phyloP scores from a whole-genome alignment of 2,888 invertebrate species.

The Eledone cirrhosa region DNA sequence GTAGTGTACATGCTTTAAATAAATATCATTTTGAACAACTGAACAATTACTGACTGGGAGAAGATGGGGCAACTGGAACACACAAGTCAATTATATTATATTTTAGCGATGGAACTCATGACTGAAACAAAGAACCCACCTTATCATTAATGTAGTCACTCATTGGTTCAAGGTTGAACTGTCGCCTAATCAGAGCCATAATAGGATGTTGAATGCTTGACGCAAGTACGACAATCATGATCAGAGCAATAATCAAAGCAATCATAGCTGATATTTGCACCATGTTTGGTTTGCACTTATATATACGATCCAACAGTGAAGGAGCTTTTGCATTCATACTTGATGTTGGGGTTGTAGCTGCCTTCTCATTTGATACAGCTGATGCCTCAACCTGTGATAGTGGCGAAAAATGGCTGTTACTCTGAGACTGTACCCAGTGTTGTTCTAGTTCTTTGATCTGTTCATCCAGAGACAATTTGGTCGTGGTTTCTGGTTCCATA shows the following conservation, averaged over 20 bases:
- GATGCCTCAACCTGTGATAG: not conserved
- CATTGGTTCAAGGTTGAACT: constrained; percentile 24
- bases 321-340: not conserved
- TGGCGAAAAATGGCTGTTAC: not conserved
- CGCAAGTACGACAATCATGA: constrained; percentile 18
- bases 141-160: constrained; percentile 27
- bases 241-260: constrained; percentile 3
- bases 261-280: constrained; percentile 8
- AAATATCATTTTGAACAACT: not conserved
- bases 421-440: not conserved
- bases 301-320: not conserved
- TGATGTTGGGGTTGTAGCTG: constrained; percentile 16
- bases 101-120: not conserved
- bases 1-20: not conserved
- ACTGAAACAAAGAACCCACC: constrained; percentile 25
- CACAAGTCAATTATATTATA: not conserved
- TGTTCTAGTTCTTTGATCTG: constrained; percentile 24
- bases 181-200: constrained; percentile 11
- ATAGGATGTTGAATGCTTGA: constrained; percentile 28
- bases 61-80: not conserved
- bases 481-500: not conserved
- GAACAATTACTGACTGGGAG: not conserved
- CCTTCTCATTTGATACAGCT: constrained; percentile 12
- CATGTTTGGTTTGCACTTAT: constrained; percentile 14
- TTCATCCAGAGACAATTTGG: not conserved